Base-by-base conservation (phyloP, 2,113 vertebrate genomes). In the Nannospalax galili region DNA sequence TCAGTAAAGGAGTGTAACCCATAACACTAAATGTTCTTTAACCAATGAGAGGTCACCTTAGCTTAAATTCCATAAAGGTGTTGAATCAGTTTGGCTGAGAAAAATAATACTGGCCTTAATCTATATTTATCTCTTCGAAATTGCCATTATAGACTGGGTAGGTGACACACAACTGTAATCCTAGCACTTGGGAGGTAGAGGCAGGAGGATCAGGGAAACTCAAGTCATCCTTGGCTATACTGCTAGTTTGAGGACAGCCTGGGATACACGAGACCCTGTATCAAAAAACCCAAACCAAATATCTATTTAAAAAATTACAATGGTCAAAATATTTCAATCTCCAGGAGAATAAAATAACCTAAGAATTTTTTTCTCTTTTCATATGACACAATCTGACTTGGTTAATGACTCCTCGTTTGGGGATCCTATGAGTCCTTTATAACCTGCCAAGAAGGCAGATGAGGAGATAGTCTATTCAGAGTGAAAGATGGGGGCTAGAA, bases 261-360 rank as follows among this genome's bases (percentile, higher is more conserved):
- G 65, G 10, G 30, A 6, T 69, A 56, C 35, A 26, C 11, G 24
- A 56, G 45, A 22, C 24, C 20, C 67, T 58, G 14, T 40, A 20
- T 58, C 35, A 40, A 58, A 82, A 42, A 75, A 67, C 19, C 20
- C 28, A 52, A 14, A 75, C 19, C 32, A 24, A 56, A 86, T 58
- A 70, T 7, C 35, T 48, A 70, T 70, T 69, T n/a, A 37, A 37
- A 62, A 81, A 90, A 87, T 17, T 17, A 42, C 6, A 62, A 52
- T 69, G 24, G 73, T 85, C 7, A 85, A 95, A 94, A 52, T 70
- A 84, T 87, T 96, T 94, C 70, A 65, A 35, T 89, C 75, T 32
- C 26, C 10, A 87, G 24, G 24, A 92, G 72, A 86, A 89, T 62
- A 91, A 88, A 95, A 88, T 91, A 56, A 74, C 14, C 64, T 80